phyloP scores from a whole-genome alignment of 2,888 invertebrate genomes.

The Furcula furcula region DNA sequence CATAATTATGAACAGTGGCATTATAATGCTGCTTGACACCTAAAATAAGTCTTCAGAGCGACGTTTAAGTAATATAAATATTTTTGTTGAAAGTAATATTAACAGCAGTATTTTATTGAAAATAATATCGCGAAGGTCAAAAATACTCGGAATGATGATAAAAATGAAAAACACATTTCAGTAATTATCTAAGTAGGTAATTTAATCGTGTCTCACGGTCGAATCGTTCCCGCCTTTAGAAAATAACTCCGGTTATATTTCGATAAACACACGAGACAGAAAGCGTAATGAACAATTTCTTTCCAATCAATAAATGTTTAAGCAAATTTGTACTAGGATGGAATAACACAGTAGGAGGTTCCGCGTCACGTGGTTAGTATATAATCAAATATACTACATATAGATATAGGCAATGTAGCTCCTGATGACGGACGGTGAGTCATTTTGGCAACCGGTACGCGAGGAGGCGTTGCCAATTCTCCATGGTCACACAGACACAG shows the following conservation, averaged over 20 bases:
- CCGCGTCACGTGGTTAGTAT: slow-evolving; percentile 13
- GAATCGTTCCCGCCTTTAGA: neutral
- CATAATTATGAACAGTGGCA: no score
- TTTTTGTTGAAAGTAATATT: slow-evolving; percentile 3
- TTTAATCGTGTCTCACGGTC: slow-evolving; percentile 1
- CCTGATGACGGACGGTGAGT: slow-evolving; percentile 48
- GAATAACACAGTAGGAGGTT: slow-evolving; percentile 35
- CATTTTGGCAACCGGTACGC: slow-evolving; percentile 70
- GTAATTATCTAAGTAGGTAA: neutral
- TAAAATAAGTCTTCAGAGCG: no score
- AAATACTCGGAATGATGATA: neutral
- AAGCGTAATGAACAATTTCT: slow-evolving; percentile 21
- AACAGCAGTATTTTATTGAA: neutral
- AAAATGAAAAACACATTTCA: neutral
- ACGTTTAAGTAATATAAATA: no score
- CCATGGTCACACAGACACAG: slow-evolving; percentile 39
- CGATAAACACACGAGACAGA: no score
- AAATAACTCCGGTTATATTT: no score
- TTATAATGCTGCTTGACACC: no score
- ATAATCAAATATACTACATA: slow-evolving; percentile 11
- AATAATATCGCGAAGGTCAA: neutral
- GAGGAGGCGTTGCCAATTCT: slow-evolving; percentile 66
- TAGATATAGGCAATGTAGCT: slow-evolving; percentile 24
- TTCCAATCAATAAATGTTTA: slow-evolving; percentile 39
- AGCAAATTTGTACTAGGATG: slow-evolving; percentile 47